Evolutionary conservation across 2,888 invertebrate species (phyloP).

Genomic region (Acanthosoma haemorrhoidale): DNA sequence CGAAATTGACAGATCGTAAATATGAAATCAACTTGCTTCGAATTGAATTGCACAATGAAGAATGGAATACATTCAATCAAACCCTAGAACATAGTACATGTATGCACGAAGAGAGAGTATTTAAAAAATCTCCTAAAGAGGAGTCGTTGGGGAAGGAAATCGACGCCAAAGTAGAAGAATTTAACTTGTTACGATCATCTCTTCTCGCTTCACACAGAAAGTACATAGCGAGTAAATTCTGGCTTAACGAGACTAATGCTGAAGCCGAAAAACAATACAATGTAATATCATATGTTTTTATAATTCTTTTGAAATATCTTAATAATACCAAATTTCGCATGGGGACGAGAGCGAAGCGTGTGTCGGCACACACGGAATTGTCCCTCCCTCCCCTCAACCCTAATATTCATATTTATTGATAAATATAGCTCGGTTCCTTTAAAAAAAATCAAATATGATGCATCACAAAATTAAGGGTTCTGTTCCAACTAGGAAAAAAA

Average conservation of each 20-base stretch:
- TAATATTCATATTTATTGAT: no score
- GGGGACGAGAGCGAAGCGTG: no score
- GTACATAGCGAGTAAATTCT: background rate
- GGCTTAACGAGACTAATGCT: background rate
- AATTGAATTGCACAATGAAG: background rate
- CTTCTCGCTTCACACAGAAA: background rate
- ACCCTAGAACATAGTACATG: background rate
- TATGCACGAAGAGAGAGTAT: background rate
- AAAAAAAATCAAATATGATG: no score
- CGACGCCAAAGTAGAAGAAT: background rate
- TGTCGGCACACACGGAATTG: no score
- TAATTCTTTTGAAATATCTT: background rate
- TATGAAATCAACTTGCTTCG: background rate
- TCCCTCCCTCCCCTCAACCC: no score
- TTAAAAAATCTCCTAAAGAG: background rate
- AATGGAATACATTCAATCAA: slow-evolving; percentile 10
- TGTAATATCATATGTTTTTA: background rate
- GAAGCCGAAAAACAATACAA: background rate
- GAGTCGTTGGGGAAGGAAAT: background rate
- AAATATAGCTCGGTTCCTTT: no score
- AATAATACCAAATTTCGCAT: background rate
- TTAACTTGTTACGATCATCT: background rate
- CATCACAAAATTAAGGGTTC: no score
- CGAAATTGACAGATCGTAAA: background rate
- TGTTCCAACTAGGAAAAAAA: no score